Conservation (phyloP, 1,140 invertebrate species). For the Magallana ariakensis region DNA sequence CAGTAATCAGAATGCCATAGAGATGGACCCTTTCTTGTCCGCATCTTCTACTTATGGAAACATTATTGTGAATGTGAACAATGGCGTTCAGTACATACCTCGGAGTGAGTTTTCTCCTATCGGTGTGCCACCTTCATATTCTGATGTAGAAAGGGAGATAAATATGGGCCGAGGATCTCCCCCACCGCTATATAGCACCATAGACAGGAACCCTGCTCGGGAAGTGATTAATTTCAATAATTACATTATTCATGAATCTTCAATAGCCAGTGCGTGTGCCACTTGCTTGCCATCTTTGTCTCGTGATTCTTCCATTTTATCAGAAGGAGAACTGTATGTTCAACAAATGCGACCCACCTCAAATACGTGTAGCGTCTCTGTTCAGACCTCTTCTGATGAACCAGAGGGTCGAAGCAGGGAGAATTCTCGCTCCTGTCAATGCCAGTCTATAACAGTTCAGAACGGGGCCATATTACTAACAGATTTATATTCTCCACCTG, state of each 20-base stretch:
- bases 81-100: constrained; percentile 74
- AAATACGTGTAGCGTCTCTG: neutral
- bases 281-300: constrained; percentile 25
- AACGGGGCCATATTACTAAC: neutral
- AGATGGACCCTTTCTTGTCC: constrained; percentile 72
- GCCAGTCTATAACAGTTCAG: neutral
- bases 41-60: constrained; percentile 66
- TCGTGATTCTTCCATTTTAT: constrained; percentile 22
- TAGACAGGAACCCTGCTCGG: constrained; percentile 67
- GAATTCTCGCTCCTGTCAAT: neutral
- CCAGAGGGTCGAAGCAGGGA: neutral
- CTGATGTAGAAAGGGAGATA: constrained; percentile 65
- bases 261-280: constrained; percentile 14
- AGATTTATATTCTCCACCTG: neutral
- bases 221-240: constrained; percentile 7
- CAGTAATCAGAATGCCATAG: constrained; percentile 50
- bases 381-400: neutral
- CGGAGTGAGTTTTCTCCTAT: constrained; percentile 63
- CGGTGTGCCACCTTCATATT: constrained; percentile 72
- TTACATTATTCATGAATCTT: constrained; percentile 31
- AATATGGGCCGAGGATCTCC: constrained; percentile 56
- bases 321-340: constrained; percentile 18
- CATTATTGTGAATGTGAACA: constrained; percentile 76
- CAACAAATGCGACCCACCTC: neutral
- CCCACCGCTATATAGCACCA: constrained; percentile 75